Evolutionary conservation across 2,113 vertebrate genomes (phyloP), one percentile per base, ranked within the genome.

Genomic region (Amia ocellicauda): DNA sequence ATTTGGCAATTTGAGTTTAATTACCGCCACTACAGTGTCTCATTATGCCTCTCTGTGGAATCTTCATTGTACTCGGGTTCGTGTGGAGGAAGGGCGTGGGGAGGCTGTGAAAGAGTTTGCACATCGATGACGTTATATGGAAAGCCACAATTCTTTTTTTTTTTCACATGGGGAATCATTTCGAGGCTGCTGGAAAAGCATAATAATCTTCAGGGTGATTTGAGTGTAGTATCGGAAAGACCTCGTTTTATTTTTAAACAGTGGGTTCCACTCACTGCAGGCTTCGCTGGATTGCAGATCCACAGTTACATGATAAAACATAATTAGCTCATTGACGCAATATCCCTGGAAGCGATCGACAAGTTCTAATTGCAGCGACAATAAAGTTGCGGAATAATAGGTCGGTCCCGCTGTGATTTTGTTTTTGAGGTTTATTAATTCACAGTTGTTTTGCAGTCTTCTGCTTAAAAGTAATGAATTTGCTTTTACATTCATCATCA

Each of bases 271-370:
- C 14, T 47, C 45, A 47, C 14, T 47, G 45, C 13, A 27, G 22
- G 51, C 20, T 54, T 54, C 24, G 24, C 51, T 22, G 13, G 51
- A 4, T 11, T 2, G 24, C 2, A 9, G 19, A 23, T 54, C 22
- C 24, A 24, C 3, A 23, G 3, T 3, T 54, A 54, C 22, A 24
- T 54, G 17, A 23, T 58, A 26, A 58, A 41, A 3, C 57, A 27
- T 58, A 36, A 58, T 58, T 58, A 41, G 57, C 57, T 58, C 29
- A 20, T 42, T 41, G 29, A 58, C 17, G 57, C 29, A 36, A 41
- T 42, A 22, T 3, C 29, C 2, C 29, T 19, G 57, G 57, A 40
- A 10, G 57, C 9, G 8, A 58, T 22, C n/a, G 17, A 41, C 31
- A 58, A 41, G 19, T 58, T 40, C 19, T 24, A 27, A 54, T 23